phyloP scores from a whole-genome alignment of 1,140 invertebrate genomes.

The Tachypleus tridentatus region DNA sequence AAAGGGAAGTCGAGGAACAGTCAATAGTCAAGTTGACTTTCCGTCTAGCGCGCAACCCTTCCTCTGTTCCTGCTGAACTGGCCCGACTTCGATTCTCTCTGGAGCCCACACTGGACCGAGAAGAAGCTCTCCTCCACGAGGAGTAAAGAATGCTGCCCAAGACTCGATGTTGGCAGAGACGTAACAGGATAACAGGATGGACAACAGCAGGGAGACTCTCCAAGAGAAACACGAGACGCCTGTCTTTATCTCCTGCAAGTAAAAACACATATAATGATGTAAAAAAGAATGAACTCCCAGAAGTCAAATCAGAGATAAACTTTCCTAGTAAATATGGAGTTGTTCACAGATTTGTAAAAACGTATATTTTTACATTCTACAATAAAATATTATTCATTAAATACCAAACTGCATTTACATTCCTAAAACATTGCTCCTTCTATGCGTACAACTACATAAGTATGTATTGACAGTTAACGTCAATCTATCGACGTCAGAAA shows the following conservation, averaged over 20 bases:
- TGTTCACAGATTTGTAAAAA: no score
- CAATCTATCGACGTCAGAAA: no score
- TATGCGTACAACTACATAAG: no score
- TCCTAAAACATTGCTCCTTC: no score
- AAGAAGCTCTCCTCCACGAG: slow-evolving; percentile 8
- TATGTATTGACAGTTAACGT: no score
- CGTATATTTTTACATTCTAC: no score
- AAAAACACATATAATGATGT: no score
- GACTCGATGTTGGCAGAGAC: slow-evolving; percentile 46
- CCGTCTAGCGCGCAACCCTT: slow-evolving; percentile 10
- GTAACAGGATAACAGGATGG: slow-evolving; percentile 45
- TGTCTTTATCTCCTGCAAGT: background rate
- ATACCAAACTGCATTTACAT: no score
- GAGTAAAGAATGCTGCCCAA: slow-evolving; percentile 30
- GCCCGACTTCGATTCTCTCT: slow-evolving; percentile 15
- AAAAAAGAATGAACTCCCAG: no score
- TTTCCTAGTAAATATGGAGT: no score
- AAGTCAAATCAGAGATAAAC: no score
- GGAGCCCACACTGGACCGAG: slow-evolving; percentile 13
- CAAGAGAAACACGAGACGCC: slow-evolving; percentile 21
- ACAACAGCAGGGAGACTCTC: slow-evolving; percentile 42
- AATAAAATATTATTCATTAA: no score
- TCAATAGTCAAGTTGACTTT: slow-evolving; percentile 18
- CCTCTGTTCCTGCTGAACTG: slow-evolving; percentile 33
- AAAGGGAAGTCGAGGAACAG: slow-evolving; percentile 12